These are phyloP conservation scores for Pollimyrus isidori DNA, from an alignment of 2,113 vertebrate species.

Conservation along the genomic window DNA sequence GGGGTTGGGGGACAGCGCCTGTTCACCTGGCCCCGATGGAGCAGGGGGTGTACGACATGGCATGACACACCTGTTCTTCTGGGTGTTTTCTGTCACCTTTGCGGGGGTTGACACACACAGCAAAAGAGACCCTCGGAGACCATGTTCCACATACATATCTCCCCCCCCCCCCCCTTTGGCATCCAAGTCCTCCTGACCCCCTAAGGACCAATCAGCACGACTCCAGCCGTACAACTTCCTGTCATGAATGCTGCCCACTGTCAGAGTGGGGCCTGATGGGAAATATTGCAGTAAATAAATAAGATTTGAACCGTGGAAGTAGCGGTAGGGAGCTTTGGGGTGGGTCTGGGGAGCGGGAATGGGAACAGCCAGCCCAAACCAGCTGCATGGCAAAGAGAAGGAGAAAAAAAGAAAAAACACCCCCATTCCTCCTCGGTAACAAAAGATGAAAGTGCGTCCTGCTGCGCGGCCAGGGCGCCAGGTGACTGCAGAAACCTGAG, in stretches of 20 bases:
- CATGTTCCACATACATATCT: background rate
- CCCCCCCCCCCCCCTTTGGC: background rate
- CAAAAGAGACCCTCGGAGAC: background rate
- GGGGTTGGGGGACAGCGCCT: background rate
- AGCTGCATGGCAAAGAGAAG: slow-evolving; percentile 50
- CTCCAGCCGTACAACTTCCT: background rate
- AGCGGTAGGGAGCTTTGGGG: slow-evolving; percentile 19
- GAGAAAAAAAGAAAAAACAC: background rate
- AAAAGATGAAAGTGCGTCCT: slow-evolving; percentile 63
- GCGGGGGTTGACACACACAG: background rate
- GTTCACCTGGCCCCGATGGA: background rate
- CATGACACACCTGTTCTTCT: background rate
- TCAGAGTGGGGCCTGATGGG: background rate
- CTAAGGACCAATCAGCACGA: background rate
- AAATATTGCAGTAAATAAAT: background rate
- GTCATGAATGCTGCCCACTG: background rate
- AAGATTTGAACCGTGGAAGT: slow-evolving; percentile 15
- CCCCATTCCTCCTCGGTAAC: slow-evolving; percentile 41
- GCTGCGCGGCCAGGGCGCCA: slow-evolving; percentile 58
- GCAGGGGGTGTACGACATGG: background rate
- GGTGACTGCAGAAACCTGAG: slow-evolving; percentile 63
- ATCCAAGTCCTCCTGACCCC: background rate
- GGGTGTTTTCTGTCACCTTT: background rate
- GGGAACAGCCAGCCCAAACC: slow-evolving; percentile 42
- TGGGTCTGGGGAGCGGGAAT: slow-evolving; percentile 28